Conservation (phyloP, 2,113 vertebrate species). For the Poecilia latipinna region DNA sequence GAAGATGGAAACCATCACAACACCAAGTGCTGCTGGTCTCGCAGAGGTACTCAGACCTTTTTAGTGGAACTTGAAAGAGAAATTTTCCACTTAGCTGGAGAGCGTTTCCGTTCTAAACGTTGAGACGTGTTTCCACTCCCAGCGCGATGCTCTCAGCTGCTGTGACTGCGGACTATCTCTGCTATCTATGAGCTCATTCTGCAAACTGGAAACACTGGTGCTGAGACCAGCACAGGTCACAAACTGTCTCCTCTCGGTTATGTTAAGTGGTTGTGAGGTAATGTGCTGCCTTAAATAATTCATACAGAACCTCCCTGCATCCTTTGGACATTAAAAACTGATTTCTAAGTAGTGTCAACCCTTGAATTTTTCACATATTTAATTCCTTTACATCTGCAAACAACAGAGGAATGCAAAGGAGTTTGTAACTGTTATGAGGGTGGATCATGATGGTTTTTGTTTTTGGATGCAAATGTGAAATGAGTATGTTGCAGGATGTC, state of each 20-base stretch:
- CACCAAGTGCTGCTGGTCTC: not conserved
- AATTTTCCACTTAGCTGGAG: not conserved
- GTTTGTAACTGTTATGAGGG: not conserved
- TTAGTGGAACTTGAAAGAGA: not conserved
- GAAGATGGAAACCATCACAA: too few relatives aligned
- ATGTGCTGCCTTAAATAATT: conserved; percentile 53
- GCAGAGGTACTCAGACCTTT: not conserved
- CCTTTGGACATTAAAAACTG: conserved; percentile 27
- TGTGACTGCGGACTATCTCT: not conserved
- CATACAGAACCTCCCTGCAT: conserved; percentile 21
- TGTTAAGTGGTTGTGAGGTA: conserved; percentile 11
- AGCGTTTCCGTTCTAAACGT: not conserved
- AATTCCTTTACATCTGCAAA: not conserved
- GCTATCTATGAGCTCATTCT: conserved; percentile 18
- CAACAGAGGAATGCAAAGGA: not conserved
- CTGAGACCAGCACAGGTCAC: conserved; percentile 24
- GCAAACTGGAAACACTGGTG: conserved; percentile 10
- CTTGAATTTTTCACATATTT: not conserved
- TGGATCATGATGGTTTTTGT: too few relatives aligned
- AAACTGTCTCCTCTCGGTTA: conserved; percentile 27
- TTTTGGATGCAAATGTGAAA: not conserved
- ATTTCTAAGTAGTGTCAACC: not conserved
- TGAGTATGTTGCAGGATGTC: too few relatives aligned
- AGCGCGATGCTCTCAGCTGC: not conserved
- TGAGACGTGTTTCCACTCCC: conserved; percentile 15